Base-by-base conservation (phyloP, 2,113 vertebrate genomes). In the Leptocoma aspasia region DNA sequence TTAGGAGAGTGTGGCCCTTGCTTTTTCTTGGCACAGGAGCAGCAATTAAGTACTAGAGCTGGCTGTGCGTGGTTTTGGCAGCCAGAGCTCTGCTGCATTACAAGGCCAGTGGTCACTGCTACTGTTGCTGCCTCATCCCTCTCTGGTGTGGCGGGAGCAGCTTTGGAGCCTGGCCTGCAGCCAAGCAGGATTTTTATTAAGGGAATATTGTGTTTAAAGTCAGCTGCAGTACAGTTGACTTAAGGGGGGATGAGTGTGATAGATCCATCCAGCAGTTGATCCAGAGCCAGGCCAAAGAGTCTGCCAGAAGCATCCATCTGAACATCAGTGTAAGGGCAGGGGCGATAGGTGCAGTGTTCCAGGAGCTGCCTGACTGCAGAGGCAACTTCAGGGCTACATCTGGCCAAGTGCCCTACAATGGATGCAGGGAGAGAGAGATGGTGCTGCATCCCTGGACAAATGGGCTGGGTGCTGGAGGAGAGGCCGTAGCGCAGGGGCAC, bases 341-440 rank as follows among this genome's bases (percentile, higher is more conserved):
- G 69, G n/a, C 0, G 0, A 54, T 7, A 21, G 33, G 28, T 44
- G 14, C 1, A 2, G 5, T 44, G 13, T n/a, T 61, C 13, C 3
- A 5, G 8, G 53, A 71, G 61, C 45, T 65, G 30, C 50, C 31
- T 65, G 59, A n/a, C 72, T 84, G 22, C n/a, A 49, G 81, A 39
- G 30, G 21, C 21, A 56, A 3, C 9, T 45, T 42, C 15, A 35
- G 44, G 52, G 53, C 54, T 85, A 6, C 18, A 3, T 17, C 44
- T 54, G 22, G 22, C 33, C 26, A 47, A 73, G 15, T 79, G 28
- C 27, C 60, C 45, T 57, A 3, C 7, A 13, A 2, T 7, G 13
- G 30, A 23, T 54, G 10, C 15, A 11, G 35, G 39, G 2, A 11
- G 57, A 57, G 72, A 7, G 20, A 45, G 39, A 15, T 3, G 5